These are phyloP conservation scores for Podarcis muralis DNA, from an alignment of 2,113 vertebrate genomes.

Conservation along the genomic window DNA sequence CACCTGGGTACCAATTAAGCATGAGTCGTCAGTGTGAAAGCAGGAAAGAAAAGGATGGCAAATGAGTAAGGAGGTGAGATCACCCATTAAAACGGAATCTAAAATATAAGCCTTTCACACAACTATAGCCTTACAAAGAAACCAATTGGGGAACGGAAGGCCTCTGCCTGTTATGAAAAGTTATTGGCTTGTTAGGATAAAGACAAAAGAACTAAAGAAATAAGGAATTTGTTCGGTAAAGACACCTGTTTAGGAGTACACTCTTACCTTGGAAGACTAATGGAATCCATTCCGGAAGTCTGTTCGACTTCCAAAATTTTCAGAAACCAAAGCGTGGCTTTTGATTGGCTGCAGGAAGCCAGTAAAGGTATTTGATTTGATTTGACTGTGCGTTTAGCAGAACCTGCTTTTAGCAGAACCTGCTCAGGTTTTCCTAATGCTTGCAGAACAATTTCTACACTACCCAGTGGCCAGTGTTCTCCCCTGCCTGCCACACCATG, in stretches of 20 bases:
- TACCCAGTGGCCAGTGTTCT: not conserved
- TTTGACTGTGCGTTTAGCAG: no score
- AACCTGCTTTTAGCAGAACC: not conserved
- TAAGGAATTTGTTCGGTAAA: not conserved
- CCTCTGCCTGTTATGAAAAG: slow-evolving; percentile 1
- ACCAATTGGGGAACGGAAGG: not conserved
- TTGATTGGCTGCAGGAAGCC: no score
- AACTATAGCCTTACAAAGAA: slow-evolving; percentile 4
- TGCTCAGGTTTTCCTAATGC: not conserved
- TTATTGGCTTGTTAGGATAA: slow-evolving; percentile 33
- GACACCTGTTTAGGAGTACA: not conserved
- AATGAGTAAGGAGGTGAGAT: not conserved
- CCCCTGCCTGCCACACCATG: not conserved
- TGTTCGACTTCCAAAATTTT: no score
- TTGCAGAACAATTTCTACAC: not conserved
- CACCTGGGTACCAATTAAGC: slow-evolving; percentile 52
- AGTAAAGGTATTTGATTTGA: no score
- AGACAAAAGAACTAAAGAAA: not conserved
- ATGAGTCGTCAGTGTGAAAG: slow-evolving; percentile 41
- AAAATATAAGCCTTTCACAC: slow-evolving; percentile 20
- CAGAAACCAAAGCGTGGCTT: no score
- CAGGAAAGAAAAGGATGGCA: slow-evolving; percentile 8
- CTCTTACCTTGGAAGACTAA: no score
- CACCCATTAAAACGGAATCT: slow-evolving; percentile 24
- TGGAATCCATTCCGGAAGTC: no score